A percentile compares a stretch with the other conserved stretches of the same genome.
Conservation (phyloP, 2,113 vertebrate genomes). For the Coryphaenoides rupestris region DNA sequence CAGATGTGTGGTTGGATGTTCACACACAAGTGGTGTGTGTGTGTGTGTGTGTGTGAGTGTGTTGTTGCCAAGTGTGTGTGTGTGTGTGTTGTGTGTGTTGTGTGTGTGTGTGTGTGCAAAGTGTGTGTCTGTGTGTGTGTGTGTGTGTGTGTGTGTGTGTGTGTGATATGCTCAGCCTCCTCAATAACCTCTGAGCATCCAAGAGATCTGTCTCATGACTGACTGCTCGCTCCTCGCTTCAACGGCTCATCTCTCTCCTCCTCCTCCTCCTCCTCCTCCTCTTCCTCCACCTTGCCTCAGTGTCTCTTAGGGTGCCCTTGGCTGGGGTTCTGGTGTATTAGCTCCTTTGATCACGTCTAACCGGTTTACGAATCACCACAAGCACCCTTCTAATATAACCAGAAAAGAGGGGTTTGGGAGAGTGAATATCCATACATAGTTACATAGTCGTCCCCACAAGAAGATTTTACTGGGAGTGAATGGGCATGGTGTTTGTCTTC, state of each 20-base stretch:
- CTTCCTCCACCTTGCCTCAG: no score
- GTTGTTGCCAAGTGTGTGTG: neutral
- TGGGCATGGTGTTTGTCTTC: constrained; percentile 44
- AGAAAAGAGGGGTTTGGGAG: no score
- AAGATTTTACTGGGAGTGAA: constrained; percentile 33
- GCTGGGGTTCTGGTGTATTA: no score
- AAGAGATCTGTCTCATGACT: constrained; percentile 58
- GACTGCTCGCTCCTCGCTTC: constrained; percentile 23
- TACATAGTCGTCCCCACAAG: neutral
- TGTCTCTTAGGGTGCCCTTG: no score
- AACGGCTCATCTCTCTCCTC: constrained; percentile 8
- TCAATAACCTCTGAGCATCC: constrained; percentile 41
- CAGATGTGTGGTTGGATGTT: no score
- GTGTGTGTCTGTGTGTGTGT: constrained; percentile 5
- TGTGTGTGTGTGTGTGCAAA: neutral
- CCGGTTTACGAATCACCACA: no score
- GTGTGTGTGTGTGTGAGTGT: neutral
- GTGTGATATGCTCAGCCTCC: constrained; percentile 17
- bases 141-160: constrained; percentile 2
- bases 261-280: no score
- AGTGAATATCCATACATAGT: no score
- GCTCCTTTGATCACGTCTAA: no score
- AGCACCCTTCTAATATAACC: no score
- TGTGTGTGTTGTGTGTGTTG: neutral
- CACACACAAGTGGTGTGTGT: neutral